Base-by-base conservation (phyloP, 2,797 vertebrate species). In the Darevskia nairensis region DNA sequence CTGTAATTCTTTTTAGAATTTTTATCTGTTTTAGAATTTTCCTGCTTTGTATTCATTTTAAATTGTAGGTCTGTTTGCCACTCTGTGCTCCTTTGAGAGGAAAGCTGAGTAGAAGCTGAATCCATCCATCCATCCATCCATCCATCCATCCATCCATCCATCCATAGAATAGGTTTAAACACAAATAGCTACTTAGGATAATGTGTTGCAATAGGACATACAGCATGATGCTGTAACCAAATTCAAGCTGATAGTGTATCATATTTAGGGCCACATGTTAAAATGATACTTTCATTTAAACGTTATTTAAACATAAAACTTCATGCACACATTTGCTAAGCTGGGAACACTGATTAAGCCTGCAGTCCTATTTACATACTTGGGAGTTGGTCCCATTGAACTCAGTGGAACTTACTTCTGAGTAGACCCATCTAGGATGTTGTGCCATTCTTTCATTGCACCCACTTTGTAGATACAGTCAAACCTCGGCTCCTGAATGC, bases 371-470 rank as follows among this genome's bases (percentile, higher is more conserved):
- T 35, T 35, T 35, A 64, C 23, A 6, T 50, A 50, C 39, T 17
- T 80, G 55, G 39, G 61, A 44, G 25, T 13, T 50, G 25, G 27
- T 71, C 15, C 41, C 44, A 71, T 9, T 83, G 41, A 69, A 32
- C 29, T 82, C n/a, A 80, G n/a, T 59, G 21, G 50, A n/a, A 59
- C 27, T 32, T 80, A 80, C 27, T 80, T 23, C 50, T 32, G 13
- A 71, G 27, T 7, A 69, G 41, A 46, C 29, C 41, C 32, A 50
- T 6, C 29, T 64, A 64, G 44, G 32, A 89, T 1, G 35, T n/a
- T 68, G 11, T 84, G 66, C 66, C n/a, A 39, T 89, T 89, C 69
- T 88, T 90, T 90, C 77, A 78, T 55, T 35, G 21, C 5, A 25
- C 17, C 21, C 21, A 74, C 46, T 83, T 83, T 72, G 46, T 71